Conservation (phyloP, 1,140 invertebrate species). For the Chlorops oryzae region DNA sequence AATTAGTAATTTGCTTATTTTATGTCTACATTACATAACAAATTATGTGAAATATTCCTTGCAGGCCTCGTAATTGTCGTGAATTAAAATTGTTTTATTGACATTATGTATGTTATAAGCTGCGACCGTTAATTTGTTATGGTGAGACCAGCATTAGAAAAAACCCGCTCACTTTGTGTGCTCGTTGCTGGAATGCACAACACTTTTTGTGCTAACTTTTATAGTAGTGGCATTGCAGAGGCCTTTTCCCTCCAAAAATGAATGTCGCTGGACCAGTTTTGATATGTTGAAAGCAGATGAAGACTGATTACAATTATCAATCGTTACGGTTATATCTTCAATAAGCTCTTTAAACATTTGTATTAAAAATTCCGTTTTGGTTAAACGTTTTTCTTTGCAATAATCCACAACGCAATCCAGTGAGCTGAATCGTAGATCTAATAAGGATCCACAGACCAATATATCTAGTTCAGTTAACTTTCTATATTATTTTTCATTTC, state of each 20-base stretch:
- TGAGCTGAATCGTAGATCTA: no score
- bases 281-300: no score
- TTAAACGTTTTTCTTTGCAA: not conserved
- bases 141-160: conserved; percentile 17
- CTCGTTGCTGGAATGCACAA: no score
- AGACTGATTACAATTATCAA: no score
- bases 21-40: not conserved
- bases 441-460: not conserved
- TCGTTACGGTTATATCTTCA: conserved; percentile 5
- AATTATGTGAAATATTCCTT: not conserved
- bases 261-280: no score
- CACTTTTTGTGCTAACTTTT: no score
- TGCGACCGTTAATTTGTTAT: conserved; percentile 16
- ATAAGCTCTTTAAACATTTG: not conserved
- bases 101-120: conserved; percentile 11
- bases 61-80: conserved; percentile 20
- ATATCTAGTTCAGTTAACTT: not conserved
- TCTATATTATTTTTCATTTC: no score
- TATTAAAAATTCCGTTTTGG: not conserved
- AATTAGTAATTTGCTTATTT: no score
- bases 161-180: conserved; percentile 21
- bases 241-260: no score
- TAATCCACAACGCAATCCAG: no score
- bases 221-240: no score
- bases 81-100: conserved; percentile 23